These are phyloP conservation scores for Tupaia chinensis DNA, from an alignment of 2,113 vertebrate species.

Conservation along the genomic window DNA sequence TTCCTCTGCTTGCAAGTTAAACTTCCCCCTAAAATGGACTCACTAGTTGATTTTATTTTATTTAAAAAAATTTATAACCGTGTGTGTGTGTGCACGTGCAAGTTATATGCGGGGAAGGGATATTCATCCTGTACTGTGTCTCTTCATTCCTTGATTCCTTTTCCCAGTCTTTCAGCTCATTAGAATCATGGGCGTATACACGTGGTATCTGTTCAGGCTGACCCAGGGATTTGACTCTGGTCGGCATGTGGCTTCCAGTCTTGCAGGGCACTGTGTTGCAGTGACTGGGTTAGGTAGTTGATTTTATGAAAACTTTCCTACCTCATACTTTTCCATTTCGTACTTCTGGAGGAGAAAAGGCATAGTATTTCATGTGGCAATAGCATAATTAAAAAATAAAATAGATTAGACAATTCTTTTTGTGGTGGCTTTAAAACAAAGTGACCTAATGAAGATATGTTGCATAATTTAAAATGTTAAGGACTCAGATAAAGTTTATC, in stretches of 20 bases:
- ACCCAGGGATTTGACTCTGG: no score
- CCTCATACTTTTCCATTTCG: not conserved
- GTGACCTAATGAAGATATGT: not conserved
- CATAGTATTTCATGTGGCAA: not conserved
- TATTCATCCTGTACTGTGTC: no score
- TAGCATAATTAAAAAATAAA: not conserved
- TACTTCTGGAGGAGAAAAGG: not conserved
- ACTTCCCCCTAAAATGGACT: not conserved
- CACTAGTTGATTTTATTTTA: not conserved
- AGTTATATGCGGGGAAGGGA: no score
- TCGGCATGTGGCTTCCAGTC: no score
- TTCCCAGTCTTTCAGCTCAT: no score
- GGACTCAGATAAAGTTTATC: not conserved
- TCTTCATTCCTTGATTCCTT: no score
- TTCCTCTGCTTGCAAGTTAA: not conserved
- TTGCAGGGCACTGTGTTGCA: no score
- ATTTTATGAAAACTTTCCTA: not conserved
- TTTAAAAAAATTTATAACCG: no score
- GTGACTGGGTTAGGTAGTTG: not conserved
- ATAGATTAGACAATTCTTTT: not conserved
- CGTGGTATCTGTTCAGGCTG: no score
- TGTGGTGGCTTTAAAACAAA: constrained; percentile 2
- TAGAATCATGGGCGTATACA: no score
- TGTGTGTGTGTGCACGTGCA: no score
- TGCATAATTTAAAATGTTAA: not conserved